Conservation (phyloP, 2,888 invertebrate species). For the Drosophila putrida region DNA sequence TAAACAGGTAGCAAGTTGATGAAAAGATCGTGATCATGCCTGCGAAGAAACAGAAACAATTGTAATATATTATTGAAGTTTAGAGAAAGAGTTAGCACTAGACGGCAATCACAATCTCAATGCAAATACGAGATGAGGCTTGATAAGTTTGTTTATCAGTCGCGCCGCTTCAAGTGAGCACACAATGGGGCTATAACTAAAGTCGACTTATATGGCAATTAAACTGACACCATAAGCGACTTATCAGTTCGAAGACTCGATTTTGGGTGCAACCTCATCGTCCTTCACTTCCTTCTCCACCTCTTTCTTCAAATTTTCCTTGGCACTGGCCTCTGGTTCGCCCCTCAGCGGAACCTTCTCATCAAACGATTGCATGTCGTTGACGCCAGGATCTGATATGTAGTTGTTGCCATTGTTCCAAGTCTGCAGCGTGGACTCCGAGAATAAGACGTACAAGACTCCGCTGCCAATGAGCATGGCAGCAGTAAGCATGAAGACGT, state of each 20-base stretch:
- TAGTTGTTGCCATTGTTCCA: slow-evolving; percentile 86
- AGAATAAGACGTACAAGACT: slow-evolving; percentile 86
- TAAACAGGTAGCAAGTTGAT: slow-evolving; percentile 9
- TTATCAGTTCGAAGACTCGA: slow-evolving; percentile 44
- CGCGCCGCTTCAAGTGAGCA: slow-evolving; percentile 7
- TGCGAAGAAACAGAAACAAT: neutral
- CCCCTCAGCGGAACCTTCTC: slow-evolving; percentile 56
- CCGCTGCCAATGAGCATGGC: slow-evolving; percentile 86
- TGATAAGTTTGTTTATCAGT: slow-evolving; percentile 51
- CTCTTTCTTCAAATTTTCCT: neutral
- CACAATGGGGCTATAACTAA: slow-evolving; percentile 53
- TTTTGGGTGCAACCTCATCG: slow-evolving; percentile 22
- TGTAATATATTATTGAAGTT: slow-evolving; percentile 30
- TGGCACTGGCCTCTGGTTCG: slow-evolving; percentile 2
- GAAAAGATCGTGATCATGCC: slow-evolving; percentile 19
- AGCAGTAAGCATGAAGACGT: slow-evolving; percentile 87
- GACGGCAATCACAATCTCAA: slow-evolving; percentile 10
- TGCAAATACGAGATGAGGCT: slow-evolving; percentile 31
- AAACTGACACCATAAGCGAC: slow-evolving; percentile 42
- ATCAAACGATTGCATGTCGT: slow-evolving; percentile 75
- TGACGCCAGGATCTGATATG: slow-evolving; percentile 58
- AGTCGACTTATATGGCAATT: slow-evolving; percentile 61
- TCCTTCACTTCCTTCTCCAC: neutral
- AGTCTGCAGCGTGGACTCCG: slow-evolving; percentile 87
- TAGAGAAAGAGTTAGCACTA: slow-evolving; percentile 21